phyloP scores from a whole-genome alignment of 2,113 vertebrate species.

The Noctilio leporinus region DNA sequence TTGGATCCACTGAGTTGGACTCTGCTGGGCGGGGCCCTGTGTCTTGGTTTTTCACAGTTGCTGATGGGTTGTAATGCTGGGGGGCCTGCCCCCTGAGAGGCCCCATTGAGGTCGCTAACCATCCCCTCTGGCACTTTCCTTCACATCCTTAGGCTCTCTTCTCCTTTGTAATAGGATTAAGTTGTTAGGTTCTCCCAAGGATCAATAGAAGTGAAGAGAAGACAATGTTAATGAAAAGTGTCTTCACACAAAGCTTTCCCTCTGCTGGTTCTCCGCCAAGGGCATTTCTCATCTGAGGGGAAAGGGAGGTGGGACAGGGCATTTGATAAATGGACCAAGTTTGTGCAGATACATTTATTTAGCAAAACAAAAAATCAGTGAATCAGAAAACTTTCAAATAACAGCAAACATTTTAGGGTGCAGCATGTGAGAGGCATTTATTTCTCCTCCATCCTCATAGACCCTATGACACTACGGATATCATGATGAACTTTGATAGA shows the following conservation, averaged over 20 bases:
- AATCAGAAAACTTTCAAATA: background rate
- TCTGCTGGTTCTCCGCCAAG: background rate
- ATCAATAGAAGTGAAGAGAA: background rate
- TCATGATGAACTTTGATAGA: background rate
- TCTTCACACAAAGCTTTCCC: background rate
- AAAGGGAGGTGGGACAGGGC: background rate
- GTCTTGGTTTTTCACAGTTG: background rate
- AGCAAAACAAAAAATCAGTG: background rate
- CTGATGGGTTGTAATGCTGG: too few species aligned
- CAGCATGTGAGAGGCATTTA: background rate
- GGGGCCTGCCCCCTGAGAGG: too few species aligned
- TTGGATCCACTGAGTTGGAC: background rate
- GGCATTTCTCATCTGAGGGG: background rate
- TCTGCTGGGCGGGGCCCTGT: background rate
- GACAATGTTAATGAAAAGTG: background rate
- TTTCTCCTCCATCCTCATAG: background rate
- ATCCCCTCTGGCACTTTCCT: background rate
- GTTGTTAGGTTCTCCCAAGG: background rate
- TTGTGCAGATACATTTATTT: background rate
- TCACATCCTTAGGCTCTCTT: background rate
- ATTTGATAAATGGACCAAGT: background rate
- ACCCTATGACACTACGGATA: too few species aligned
- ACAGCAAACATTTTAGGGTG: background rate
- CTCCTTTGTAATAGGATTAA: constrained; percentile 19
- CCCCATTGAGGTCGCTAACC: too few species aligned